Conservation (phyloP, 2,113 vertebrate genomes). For the Megaleporinus macrocephalus region DNA sequence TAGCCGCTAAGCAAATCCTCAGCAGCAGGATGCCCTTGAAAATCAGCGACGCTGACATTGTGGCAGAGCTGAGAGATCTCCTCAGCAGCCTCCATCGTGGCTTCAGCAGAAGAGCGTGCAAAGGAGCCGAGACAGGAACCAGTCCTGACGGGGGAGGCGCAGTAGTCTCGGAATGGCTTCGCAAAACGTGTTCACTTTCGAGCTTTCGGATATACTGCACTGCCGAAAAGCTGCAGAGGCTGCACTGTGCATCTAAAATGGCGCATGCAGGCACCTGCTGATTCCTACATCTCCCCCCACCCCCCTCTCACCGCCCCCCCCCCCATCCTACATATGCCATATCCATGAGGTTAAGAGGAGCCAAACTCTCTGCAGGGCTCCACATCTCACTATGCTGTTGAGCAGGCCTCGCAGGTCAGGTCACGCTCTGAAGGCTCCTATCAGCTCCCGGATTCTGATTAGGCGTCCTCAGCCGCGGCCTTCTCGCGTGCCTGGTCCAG, state of each 20-base stretch:
- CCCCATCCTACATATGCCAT: background rate
- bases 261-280: conserved; percentile 41
- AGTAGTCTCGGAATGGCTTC: background rate
- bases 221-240: conserved; percentile 22
- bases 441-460: background rate
- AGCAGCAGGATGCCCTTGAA: conserved; percentile 90
- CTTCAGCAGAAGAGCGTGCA: too few relatives aligned
- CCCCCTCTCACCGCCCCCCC: too few relatives aligned
- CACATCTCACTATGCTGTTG: background rate
- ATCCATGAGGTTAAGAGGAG: background rate
- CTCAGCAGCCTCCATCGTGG: too few relatives aligned
- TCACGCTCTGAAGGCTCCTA: background rate
- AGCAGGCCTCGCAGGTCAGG: background rate
- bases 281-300: conserved; percentile 14
- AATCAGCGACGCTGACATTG: conserved; percentile 79
- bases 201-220: background rate
- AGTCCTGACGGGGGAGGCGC: too few relatives aligned
- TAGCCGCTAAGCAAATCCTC: conserved; percentile 85
- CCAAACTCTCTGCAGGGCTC: background rate
- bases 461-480: conserved; percentile 26
- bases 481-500: conserved; percentile 14
- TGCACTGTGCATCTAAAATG: conserved; percentile 29
- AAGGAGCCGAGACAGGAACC: too few relatives aligned
- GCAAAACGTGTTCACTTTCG: background rate
- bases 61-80: conserved; percentile 28